Evolutionary conservation across 2,888 invertebrate species (phyloP).

Genomic region (Flexamia atlantica): DNA sequence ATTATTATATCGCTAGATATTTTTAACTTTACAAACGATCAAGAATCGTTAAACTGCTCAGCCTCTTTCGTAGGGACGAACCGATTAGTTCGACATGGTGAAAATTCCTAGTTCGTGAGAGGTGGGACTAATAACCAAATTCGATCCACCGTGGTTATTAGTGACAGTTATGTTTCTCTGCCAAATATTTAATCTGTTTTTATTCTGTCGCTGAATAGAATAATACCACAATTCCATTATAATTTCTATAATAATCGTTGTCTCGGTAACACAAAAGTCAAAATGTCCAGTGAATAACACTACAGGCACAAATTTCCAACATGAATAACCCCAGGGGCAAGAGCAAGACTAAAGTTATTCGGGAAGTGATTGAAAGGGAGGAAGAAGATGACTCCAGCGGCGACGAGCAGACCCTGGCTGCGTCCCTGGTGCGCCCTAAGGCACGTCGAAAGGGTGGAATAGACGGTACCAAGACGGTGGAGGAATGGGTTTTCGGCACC

Average conservation of each 20-base stretch:
- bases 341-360: background rate
- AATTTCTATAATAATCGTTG: constrained; percentile 9
- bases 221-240: too few species aligned
- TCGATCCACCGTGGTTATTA: too few species aligned
- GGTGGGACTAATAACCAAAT: too few species aligned
- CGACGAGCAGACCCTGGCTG: background rate
- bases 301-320: background rate
- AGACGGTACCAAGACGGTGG: background rate
- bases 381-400: background rate
- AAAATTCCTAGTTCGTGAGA: too few species aligned
- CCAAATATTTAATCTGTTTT: too few species aligned
- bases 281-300: constrained; percentile 19
- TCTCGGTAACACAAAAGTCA: background rate
- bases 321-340: background rate
- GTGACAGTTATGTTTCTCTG: too few species aligned
- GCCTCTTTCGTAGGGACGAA: too few species aligned
- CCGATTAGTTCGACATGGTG: too few species aligned
- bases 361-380: background rate
- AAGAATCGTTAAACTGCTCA: too few species aligned
- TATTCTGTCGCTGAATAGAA: too few species aligned
- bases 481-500: background rate
- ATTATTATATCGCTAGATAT: too few species aligned
- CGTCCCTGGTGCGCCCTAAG: background rate
- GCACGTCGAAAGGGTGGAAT: background rate
- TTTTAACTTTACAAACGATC: too few species aligned